Evolutionary conservation across 2,797 vertebrate species (phyloP).

Genomic region (Acipenser ruthenus): DNA sequence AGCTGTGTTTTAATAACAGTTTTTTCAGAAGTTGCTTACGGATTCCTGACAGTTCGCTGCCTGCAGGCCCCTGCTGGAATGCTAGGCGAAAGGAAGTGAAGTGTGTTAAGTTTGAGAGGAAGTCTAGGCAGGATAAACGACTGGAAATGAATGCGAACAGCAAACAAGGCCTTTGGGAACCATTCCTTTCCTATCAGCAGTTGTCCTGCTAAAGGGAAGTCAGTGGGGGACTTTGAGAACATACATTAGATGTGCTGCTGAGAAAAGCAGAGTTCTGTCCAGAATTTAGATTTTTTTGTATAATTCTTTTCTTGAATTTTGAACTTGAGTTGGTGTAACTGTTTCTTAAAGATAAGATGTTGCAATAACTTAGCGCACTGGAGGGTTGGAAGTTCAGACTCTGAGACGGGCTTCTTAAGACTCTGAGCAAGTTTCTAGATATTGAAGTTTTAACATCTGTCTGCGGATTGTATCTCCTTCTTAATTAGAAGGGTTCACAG

Average conservation of each 20-base stretch:
- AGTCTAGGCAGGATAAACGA: slow-evolving; percentile 18
- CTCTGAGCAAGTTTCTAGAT: no score
- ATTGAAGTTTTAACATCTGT: no score
- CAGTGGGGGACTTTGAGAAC: slow-evolving; percentile 3
- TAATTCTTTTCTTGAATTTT: no score
- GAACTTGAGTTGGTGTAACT: no score
- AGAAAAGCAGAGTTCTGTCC: neutral
- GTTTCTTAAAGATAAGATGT: no score
- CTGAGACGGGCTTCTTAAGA: no score
- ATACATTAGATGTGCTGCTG: neutral
- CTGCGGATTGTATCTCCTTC: no score
- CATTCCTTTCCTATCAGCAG: slow-evolving; percentile 13
- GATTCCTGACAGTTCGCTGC: neutral
- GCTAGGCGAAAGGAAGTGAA: slow-evolving; percentile 11
- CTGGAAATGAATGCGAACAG: slow-evolving; percentile 20
- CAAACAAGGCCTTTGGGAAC: slow-evolving; percentile 18
- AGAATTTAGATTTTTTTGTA: slow-evolving; percentile 2
- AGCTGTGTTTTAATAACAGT: neutral
- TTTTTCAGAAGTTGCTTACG: neutral
- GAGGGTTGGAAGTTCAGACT: no score
- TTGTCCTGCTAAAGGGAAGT: slow-evolving; percentile 8
- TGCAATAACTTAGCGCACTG: no score
- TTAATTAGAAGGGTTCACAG: no score
- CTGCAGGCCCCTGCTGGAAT: neutral
- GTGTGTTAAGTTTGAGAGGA: slow-evolving; percentile 10